Evolutionary conservation across 1,140 invertebrate genomes (phyloP), one percentile per base, ranked within the genome.

Genomic region (Triops cancriformis): DNA sequence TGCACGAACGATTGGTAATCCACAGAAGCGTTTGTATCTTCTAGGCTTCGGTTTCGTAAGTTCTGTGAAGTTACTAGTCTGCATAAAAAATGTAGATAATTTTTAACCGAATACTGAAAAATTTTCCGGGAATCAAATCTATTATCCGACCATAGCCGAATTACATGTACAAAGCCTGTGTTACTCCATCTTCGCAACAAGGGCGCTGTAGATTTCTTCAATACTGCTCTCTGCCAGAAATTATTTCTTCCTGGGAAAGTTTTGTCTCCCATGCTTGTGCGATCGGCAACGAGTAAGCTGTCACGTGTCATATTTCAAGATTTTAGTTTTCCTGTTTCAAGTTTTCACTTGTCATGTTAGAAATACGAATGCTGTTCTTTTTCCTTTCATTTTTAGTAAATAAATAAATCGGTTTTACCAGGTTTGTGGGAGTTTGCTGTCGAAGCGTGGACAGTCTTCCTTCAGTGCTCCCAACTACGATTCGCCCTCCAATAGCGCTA

Each of bases 391-490:
- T 45, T 45, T 18, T 4, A 2, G 3, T 45, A 0, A 45, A 45
- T 18, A 45, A 12, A 12, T 45, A 6, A 6, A 64, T 9, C 0
- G 14, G 14, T 64, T 23, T 10, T 18, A n/a, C 26, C 64, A 79
- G 78, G 72, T 79, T 73, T 26, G 51, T 79, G n/a, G 78, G 78
- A 18, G 78, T 79, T 7, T 79, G 78, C 31, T 79, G 78, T 73
- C 78, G 75, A 18, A 64, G 0, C 6, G 51, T 26, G 37, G 41
- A 42, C 14, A 26, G 18, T 76, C 27, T 14, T 45, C 74, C 37
- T 12, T 1, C 72, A n/a, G 51, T 2, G 7, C 7, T 14, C 18
- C 9, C 72, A 18, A 28, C n/a, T n/a, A n/a, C 26, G 26, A 11
- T 7, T 41, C 41, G 26, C 4, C 23, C n/a, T 45, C 31, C 73